These are phyloP conservation scores for Gracilinanus agilis DNA, from an alignment of 2,113 vertebrate species.

Conservation along the genomic window DNA sequence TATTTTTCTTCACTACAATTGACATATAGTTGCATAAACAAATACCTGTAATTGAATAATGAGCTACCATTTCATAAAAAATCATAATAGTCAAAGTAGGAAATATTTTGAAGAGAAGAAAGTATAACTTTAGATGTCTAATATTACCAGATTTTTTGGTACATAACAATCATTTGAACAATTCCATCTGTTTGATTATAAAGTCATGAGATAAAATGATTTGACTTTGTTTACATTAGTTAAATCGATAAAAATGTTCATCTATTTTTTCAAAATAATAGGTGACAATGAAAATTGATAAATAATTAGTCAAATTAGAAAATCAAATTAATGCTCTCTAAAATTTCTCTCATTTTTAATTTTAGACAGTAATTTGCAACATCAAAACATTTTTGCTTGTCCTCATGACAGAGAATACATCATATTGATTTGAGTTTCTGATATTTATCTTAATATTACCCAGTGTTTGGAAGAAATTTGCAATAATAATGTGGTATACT, in stretches of 20 bases:
- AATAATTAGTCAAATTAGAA: not conserved
- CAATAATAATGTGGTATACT: not conserved
- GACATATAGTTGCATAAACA: not conserved
- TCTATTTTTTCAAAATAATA: not conserved
- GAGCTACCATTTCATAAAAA: not conserved
- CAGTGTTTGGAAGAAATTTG: not conserved
- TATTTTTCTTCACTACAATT: not conserved
- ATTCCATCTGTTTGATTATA: not conserved
- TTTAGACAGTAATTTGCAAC: not conserved
- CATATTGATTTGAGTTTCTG: not conserved
- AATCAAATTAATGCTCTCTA: not conserved
- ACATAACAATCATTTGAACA: not conserved
- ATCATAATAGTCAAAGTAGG: not conserved
- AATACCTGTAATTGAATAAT: not conserved
- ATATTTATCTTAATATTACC: not conserved
- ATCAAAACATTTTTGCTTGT: not conserved
- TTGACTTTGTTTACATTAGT: not conserved
- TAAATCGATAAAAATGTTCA: not conserved
- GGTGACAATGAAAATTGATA: not conserved
- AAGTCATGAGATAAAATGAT: not conserved
- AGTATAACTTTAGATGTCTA: not conserved
- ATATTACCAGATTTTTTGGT: not conserved
- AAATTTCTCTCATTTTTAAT: not conserved
- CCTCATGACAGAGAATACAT: not conserved
- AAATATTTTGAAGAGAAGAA: conserved; percentile 4